These are phyloP conservation scores for Rhizomys pruinosus DNA, from an alignment of 2,113 vertebrate species.

Conservation along the genomic window DNA sequence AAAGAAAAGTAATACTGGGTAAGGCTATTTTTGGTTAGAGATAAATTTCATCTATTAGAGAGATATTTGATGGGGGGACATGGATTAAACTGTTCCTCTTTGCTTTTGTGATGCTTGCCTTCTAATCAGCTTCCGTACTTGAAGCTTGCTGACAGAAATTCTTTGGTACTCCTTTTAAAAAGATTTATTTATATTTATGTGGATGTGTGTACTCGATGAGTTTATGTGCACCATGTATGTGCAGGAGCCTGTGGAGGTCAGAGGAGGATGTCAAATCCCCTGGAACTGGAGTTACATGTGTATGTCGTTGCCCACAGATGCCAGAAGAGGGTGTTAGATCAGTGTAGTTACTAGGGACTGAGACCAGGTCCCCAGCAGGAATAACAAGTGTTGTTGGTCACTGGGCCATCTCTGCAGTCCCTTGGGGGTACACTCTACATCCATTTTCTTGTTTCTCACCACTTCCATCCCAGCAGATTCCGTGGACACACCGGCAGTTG, in stretches of 20 bases:
- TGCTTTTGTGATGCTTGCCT: constrained; percentile 45
- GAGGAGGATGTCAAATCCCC: no score
- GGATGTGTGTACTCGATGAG: no score
- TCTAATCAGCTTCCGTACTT: background rate
- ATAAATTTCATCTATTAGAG: background rate
- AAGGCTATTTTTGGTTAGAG: background rate
- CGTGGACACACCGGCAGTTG: background rate
- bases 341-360: no score
- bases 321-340: no score
- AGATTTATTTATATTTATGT: no score
- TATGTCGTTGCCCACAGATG: no score
- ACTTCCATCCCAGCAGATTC: background rate
- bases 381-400: no score
- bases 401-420: no score
- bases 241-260: no score
- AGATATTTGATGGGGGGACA: background rate
- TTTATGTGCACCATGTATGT: no score
- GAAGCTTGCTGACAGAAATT: constrained; percentile 12
- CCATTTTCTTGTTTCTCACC: background rate
- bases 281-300: no score
- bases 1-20: background rate
- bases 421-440: background rate
- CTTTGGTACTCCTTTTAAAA: background rate
- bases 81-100: background rate
- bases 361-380: no score